Percentiles rank a stretch among this genome's conserved stretches.
Evolutionary conservation across 37 sponge, comb jelly and placozoan genomes (phyloP).

Genomic region (Lycopodina hypogea): DNA sequence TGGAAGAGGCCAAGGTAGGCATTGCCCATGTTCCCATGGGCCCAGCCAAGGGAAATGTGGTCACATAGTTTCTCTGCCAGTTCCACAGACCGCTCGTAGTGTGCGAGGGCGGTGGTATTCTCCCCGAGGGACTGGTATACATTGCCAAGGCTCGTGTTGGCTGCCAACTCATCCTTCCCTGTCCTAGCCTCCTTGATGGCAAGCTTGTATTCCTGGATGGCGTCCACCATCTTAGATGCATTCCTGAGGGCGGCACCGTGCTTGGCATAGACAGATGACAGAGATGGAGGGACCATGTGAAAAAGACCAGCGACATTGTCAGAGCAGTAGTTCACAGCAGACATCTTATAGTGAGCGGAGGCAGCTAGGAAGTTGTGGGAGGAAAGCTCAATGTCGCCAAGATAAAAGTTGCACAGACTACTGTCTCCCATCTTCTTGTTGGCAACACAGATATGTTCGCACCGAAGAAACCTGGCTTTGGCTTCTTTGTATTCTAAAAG

Average conservation of each 20-base stretch:
- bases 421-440: slow-evolving; percentile 19
- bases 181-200: slow-evolving; percentile 24
- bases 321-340: slow-evolving; percentile 7
- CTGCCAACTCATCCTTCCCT: slow-evolving; percentile 30
- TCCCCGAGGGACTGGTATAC: slow-evolving; percentile 56
- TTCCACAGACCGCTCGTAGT: slow-evolving; percentile 41
- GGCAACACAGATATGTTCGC: neutral
- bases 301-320: slow-evolving; percentile 18
- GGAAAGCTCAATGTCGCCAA: slow-evolving; percentile 49
- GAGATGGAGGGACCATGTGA: slow-evolving; percentile 23
- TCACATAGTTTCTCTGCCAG: slow-evolving; percentile 39
- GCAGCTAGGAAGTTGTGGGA: slow-evolving; percentile 22
- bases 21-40: slow-evolving; percentile 81
- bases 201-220: slow-evolving; percentile 17
- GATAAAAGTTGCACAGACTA: slow-evolving; percentile 42
- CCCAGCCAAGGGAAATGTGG: slow-evolving; percentile 56
- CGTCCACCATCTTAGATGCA: slow-evolving; percentile 22
- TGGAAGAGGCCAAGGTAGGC: slow-evolving; percentile 53
- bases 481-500: neutral
- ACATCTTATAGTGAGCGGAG: slow-evolving; percentile 16
- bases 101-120: slow-evolving; percentile 38
- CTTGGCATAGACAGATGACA: slow-evolving; percentile 38
- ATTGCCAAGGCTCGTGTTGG: slow-evolving; percentile 64
- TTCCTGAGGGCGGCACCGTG: slow-evolving; percentile 12
- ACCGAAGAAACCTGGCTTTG: neutral